Base-by-base conservation (phyloP, 2,797 vertebrate species). In the Perdix hodgsoniae region DNA sequence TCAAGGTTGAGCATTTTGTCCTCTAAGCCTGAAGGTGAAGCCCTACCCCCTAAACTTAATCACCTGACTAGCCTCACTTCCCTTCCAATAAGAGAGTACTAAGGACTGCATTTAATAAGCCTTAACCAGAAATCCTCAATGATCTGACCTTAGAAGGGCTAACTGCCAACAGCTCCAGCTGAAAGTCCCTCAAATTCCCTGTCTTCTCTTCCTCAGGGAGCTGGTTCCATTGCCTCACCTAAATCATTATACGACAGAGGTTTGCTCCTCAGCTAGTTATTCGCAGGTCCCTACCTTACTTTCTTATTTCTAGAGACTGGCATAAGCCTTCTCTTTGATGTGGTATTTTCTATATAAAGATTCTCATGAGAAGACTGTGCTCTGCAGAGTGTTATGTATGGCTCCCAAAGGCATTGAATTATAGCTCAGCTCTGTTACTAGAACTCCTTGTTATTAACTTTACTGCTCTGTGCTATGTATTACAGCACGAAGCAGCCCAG, bases 331-430 rank as follows among this genome's bases (percentile, higher is more conserved):
- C 10, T 8, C 4, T 60, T 29, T 42, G 23, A 37, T 37, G 33
- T 7, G 11, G 33, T 24, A 2, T 27, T 93, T 95, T n/a, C 22
- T 54, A 56, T 17, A 3, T 8, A 31, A 19, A 61, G 77, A 56
- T 85, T 54, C 57, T 86, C 64, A 23, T 37, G 27, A 73, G 81
- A 47, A 70, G 45, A 29, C 26, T 10, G 2, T 27, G 59, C 33
- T 77, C 49, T 66, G 78, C 44, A 0, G 0, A 81, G 59, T 1
- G 0, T 35, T 52, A 63, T 0, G 0, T 29, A 35, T 2, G 0
- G 35, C 73, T 83, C 61, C 77, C 59, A 0, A 15, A 88, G 61
- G 78, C 79, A 73, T 10, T 1, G 0, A 39, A 22, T 69, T 90
- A 45, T 17, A 88, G 63, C 66, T 79, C 66, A 61, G 23, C 10